Percentiles rank a stretch among this genome's conserved stretches.
Evolutionary conservation across 2,797 vertebrate genomes (phyloP).

Genomic region (Threskiornis aethiopicus): DNA sequence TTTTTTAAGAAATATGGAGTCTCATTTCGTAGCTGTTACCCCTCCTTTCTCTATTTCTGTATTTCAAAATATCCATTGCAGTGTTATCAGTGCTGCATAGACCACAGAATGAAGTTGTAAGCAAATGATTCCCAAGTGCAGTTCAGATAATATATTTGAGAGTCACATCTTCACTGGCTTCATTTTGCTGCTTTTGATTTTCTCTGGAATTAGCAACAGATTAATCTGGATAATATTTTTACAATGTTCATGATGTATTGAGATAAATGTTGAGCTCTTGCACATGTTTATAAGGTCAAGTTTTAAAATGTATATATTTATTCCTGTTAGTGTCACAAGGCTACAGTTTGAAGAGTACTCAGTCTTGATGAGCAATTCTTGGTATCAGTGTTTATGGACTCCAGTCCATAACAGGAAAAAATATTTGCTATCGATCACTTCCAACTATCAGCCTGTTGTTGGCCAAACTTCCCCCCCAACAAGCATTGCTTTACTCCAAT

Average conservation of each 20-base stretch:
- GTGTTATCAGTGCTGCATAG: neutral
- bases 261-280: conserved; percentile 28
- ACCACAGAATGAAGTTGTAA: neutral
- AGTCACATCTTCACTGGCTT: neutral
- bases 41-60: neutral
- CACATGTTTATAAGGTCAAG: conserved; percentile 17
- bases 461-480: neutral
- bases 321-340: conserved; percentile 6
- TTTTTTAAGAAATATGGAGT: neutral
- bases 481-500: neutral
- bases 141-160: neutral
- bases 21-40: neutral
- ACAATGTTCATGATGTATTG: neutral
- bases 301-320: conserved; percentile 35
- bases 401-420: neutral
- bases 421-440: neutral
- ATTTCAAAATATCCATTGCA: neutral
- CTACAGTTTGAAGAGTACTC: neutral
- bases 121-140: neutral
- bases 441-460: neutral
- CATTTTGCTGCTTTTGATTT: neutral
- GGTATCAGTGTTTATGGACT: neutral
- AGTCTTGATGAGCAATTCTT: neutral
- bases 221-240: neutral
- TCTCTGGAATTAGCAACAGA: neutral